Percentiles rank a stretch among this genome's conserved stretches.
phyloP scores from a whole-genome alignment of 2,113 vertebrate genomes.

The Microcebus griseorufus region DNA sequence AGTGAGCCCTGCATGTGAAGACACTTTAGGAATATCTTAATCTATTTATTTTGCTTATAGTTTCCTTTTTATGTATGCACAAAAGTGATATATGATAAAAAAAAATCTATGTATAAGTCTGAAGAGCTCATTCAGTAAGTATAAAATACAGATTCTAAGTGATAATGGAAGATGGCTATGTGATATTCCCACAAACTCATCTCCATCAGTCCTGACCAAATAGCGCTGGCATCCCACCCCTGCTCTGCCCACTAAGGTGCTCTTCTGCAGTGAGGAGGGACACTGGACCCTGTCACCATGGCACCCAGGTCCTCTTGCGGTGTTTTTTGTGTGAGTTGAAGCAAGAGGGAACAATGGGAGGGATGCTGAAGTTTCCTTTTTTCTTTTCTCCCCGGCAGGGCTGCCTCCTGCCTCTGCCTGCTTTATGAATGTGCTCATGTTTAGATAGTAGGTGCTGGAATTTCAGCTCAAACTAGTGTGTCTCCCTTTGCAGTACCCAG shows the following conservation, averaged over 20 bases:
- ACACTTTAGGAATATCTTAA: not conserved
- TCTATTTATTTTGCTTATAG: not conserved
- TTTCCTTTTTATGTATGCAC: conserved; percentile 10
- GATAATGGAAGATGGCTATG: not conserved
- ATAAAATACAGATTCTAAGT: not conserved
- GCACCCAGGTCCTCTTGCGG: not conserved
- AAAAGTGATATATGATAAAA: not conserved
- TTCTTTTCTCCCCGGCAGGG: not conserved
- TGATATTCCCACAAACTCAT: not conserved
- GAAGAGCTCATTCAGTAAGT: not conserved
- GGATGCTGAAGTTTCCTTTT: not conserved
- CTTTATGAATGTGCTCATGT: conserved; percentile 15
- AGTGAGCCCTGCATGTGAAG: not conserved
- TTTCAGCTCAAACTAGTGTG: not conserved
- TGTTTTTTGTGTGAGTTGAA: not conserved
- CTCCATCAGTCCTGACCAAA: not conserved
- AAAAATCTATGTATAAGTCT: not conserved
- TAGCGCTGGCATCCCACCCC: rapidly evolving
- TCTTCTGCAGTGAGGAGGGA: not conserved
- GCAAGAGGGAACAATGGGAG: not conserved
- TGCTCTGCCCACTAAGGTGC: not conserved
- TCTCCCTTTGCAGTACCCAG: conserved; percentile 37
- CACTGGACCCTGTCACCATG: not conserved
- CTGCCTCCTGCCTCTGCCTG: not conserved
- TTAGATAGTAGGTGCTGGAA: conserved; percentile 56